Conservation (phyloP, 2,888 invertebrate species). For the Torymus texanus region DNA sequence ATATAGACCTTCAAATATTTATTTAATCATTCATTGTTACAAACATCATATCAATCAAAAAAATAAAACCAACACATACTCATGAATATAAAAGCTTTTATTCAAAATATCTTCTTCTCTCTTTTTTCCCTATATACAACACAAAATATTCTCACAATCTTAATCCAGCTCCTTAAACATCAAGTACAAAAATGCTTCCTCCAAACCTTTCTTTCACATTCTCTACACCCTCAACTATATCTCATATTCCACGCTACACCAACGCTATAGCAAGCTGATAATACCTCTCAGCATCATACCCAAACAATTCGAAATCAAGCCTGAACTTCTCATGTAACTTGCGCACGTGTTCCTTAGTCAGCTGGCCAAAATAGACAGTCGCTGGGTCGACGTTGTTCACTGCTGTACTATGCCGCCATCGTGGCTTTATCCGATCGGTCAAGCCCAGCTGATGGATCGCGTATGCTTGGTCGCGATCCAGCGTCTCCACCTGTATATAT, state of each 20-base stretch:
- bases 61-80: no score
- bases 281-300: constrained; percentile 73
- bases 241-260: background rate
- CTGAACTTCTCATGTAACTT: constrained; percentile 75
- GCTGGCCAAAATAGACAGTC: constrained; percentile 74
- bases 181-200: no score
- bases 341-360: constrained; percentile 69
- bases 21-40: no score
- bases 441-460: constrained; percentile 71
- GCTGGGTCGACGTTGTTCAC: constrained; percentile 65
- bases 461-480: constrained; percentile 77
- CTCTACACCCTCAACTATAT: no score
- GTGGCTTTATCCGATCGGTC: constrained; percentile 66
- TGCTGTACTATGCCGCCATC: constrained; percentile 71
- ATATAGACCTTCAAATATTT: no score
- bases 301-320: constrained; percentile 77
- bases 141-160: no score
- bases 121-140: no score
- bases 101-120: no score
- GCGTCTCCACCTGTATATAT: constrained; percentile 75
- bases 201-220: no score
- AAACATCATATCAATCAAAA: no score
- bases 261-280: constrained; percentile 65
- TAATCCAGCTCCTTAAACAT: no score
- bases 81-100: no score